Evolutionary conservation across 2,888 invertebrate species (phyloP), one percentile per base, ranked within the genome.

Genomic region (Callyntrura guangdongensis): DNA sequence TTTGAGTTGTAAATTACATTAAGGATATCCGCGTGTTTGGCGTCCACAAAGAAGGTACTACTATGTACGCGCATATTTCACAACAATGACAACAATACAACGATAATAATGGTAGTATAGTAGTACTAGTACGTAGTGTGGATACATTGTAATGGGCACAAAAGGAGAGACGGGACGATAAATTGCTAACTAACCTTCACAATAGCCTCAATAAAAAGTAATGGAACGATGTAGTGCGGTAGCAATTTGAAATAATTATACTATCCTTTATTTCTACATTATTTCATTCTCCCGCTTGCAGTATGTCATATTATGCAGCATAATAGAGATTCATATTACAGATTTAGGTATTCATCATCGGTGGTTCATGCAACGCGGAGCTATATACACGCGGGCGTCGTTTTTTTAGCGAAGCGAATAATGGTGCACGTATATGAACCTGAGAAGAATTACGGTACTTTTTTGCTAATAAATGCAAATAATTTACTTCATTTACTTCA

Each of bases 401-500:
- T n/a, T 61, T 53, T 87, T 77, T 79, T 67, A 25, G 67, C 27
- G 47, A 67, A 11, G 64, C 22, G 22, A 67, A 67, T n/a, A n/a
- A n/a, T 81, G 81, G 49, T 67, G 77, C 77, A 86, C 77, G 25
- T 59, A n/a, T n/a, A 47, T 74, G 49, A 74, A 64, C 12, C 36
- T 74, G 67, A 69, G 27, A n/a, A n/a, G 11, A 49, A 36, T 64
- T 81, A 87, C 87, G 87, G 87, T 81, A 87, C 87, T 67, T 87
- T 87, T 87, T 87, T 69, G 53, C 25, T 69, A 79, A 81, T 87
- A 87, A n/a, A 87, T 87, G 79, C 61, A 87, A 79, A 81, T 81
- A 87, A 87, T 81, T 87, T 87, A 81, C 87, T 87, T 87, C 79
- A 87, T 87, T 87, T 87, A 87, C 81, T 87, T 87, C 87, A 81